Evolutionary conservation across 2,888 invertebrate genomes (phyloP).

Genomic region (Nymphalis urticae): DNA sequence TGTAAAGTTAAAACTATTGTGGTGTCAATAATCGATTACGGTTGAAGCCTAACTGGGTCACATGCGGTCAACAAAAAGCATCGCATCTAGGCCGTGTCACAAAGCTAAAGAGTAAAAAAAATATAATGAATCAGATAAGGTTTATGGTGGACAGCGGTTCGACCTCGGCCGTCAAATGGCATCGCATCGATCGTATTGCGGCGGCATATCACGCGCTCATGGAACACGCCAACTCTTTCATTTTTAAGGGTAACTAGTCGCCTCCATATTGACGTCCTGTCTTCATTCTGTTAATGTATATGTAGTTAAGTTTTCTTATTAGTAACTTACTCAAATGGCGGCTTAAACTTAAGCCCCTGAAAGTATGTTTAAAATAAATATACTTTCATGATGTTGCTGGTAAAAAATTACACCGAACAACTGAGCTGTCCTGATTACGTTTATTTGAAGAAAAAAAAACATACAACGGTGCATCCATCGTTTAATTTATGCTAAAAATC

Average conservation of each 20-base stretch:
- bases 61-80: conserved; percentile 62
- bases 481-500: too few species aligned
- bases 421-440: too few species aligned
- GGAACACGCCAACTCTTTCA: conserved; percentile 55
- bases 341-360: too few species aligned
- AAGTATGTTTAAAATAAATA: too few species aligned
- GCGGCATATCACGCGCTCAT: conserved; percentile 60
- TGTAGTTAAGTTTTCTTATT: background rate
- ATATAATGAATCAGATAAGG: conserved; percentile 77
- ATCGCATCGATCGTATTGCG: conserved; percentile 70
- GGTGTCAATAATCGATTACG: conserved; percentile 64
- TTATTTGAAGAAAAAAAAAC: too few species aligned
- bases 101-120: conserved; percentile 62
- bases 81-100: conserved; percentile 64
- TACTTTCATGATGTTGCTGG: too few species aligned
- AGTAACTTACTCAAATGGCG: background rate
- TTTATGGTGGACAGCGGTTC: conserved; percentile 72
- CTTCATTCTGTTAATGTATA: conserved; percentile 4
- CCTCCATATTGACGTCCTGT: conserved; percentile 15
- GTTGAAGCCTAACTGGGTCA: conserved; percentile 73
- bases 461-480: too few species aligned
- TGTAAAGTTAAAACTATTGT: conserved; percentile 48
- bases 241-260: conserved; percentile 36
- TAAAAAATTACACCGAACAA: too few species aligned
- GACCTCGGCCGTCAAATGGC: conserved; percentile 79